Conservation (phyloP, 1,140 invertebrate species). For the Achatina immaculata region DNA sequence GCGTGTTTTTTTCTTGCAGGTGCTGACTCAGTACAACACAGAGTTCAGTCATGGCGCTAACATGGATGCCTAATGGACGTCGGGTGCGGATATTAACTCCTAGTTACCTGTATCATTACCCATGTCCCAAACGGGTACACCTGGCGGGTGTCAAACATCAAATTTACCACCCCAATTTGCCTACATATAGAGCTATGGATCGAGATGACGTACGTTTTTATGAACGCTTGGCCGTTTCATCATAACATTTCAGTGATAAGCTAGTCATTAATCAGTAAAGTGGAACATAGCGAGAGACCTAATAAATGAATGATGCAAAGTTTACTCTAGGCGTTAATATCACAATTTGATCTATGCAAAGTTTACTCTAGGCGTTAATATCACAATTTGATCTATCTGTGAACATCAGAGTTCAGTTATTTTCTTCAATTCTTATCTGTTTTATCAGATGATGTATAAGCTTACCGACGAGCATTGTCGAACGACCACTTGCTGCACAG, state of each 20-base stretch:
- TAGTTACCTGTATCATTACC: not conserved
- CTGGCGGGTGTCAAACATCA: not conserved
- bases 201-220: not conserved
- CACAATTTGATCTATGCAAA: no score
- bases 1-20: not conserved
- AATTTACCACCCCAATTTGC: not conserved
- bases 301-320: no score
- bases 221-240: no score
- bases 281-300: no score
- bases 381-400: no score
- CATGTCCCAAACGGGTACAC: not conserved
- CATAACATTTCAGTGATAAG: no score
- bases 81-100: not conserved
- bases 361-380: no score
- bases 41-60: not conserved
- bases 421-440: no score
- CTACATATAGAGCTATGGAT: not conserved
- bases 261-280: no score
- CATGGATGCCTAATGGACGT: not conserved
- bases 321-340: no score
- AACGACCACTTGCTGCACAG: not conserved
- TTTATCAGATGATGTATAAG: not conserved
- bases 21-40: not conserved
- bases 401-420: no score
- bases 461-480: not conserved